phyloP scores from a whole-genome alignment of 2,888 invertebrate species.

The Polydrusus cervinus region DNA sequence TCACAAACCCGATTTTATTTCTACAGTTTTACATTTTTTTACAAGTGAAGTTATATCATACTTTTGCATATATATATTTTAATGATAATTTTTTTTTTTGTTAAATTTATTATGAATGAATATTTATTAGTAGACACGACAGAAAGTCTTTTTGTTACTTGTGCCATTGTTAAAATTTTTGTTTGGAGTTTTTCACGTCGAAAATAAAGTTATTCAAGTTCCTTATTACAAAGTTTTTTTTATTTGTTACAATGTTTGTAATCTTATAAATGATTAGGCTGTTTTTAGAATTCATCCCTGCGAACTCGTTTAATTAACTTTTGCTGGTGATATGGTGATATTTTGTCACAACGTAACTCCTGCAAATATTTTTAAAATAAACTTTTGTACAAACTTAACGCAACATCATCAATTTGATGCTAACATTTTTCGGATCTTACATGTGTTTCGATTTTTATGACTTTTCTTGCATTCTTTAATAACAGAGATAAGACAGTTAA shows the following conservation, averaged over 20 bases:
- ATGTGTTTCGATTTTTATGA: too few species aligned
- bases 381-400: too few species aligned
- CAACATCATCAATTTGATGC: too few species aligned
- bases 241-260: background rate
- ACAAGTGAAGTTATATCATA: background rate
- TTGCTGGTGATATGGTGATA: too few species aligned
- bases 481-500: too few species aligned
- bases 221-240: background rate
- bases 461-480: too few species aligned
- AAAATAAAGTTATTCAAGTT: slow-evolving; percentile 24
- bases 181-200: slow-evolving; percentile 6
- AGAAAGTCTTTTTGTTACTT: slow-evolving; percentile 8
- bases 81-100: background rate
- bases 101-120: slow-evolving; percentile 1
- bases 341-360: too few species aligned
- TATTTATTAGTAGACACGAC: background rate
- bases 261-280: too few species aligned
- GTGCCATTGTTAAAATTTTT: slow-evolving; percentile 14
- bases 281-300: too few species aligned
- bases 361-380: too few species aligned
- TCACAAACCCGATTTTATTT: background rate
- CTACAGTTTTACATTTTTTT: slow-evolving; percentile 15
- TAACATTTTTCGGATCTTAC: too few species aligned
- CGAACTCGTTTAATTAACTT: too few species aligned
- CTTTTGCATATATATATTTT: background rate